Percentiles rank a stretch among this genome's conserved stretches.
These are phyloP conservation scores for Pitangus sulphuratus DNA, from an alignment of 2,797 vertebrate genomes.

Conservation along the genomic window DNA sequence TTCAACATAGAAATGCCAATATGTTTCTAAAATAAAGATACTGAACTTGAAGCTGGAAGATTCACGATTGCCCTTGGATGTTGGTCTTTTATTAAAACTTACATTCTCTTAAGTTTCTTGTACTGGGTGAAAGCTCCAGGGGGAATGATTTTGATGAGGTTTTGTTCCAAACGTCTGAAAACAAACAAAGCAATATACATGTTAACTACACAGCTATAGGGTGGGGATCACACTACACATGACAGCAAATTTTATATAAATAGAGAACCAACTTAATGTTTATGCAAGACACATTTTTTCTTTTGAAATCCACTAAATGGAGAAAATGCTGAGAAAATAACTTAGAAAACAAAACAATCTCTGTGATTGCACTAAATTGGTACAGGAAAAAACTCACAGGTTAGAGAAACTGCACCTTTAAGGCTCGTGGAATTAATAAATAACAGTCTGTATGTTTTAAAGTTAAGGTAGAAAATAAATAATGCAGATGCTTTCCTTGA, in stretches of 20 bases:
- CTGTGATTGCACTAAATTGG: not conserved
- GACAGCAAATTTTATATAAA: not conserved
- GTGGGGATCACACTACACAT: not conserved
- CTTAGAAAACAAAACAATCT: not conserved
- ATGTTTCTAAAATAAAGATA: not conserved
- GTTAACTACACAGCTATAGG: not conserved
- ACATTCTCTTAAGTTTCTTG: constrained; percentile 99
- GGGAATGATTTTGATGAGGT: constrained; percentile 92
- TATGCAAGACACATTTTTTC: not conserved
- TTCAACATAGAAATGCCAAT: not conserved
- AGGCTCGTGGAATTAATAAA: not conserved
- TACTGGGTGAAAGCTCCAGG: constrained; percentile 92
- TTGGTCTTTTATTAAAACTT: constrained; percentile 78
- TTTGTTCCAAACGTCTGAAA: constrained; percentile 95
- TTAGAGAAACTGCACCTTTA: not conserved
- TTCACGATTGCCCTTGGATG: not conserved
- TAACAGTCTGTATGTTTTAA: not conserved
- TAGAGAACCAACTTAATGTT: not conserved
- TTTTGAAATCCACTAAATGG: not conserved
- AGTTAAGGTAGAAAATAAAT: not conserved
- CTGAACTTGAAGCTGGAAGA: not conserved
- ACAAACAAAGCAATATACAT: constrained; percentile 50
- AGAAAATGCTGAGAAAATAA: not conserved
- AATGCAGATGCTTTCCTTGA: not conserved
- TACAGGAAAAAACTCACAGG: not conserved